Evolutionary conservation across 2,888 invertebrate genomes (phyloP).

Genomic region (Caenorhabditis sp.): DNA sequence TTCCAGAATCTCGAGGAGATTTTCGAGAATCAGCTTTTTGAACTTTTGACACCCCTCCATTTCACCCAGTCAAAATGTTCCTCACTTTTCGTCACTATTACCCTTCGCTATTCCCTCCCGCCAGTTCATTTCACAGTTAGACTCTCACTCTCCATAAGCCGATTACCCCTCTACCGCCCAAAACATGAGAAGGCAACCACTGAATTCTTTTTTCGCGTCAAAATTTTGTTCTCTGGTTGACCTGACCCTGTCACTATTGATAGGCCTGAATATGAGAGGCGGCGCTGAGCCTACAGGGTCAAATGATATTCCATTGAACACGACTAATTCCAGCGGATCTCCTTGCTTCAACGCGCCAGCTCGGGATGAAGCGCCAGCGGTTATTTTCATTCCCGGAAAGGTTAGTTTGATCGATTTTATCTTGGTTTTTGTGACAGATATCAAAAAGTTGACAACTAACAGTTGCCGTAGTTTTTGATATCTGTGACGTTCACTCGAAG

Average conservation of each 20-base stretch:
- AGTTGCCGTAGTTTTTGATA: too few relatives aligned
- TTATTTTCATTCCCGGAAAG: conserved; percentile 74
- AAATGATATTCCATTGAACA: conserved; percentile 14
- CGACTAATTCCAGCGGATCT: conserved; percentile 64
- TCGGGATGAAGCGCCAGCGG: conserved; percentile 68
- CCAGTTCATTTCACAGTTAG: background rate
- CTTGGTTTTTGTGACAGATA: too few relatives aligned
- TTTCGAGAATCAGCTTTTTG: too few relatives aligned
- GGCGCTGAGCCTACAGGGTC: background rate
- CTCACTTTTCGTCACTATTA: background rate
- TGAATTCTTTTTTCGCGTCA: background rate
- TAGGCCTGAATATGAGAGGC: background rate
- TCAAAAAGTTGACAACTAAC: background rate
- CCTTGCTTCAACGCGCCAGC: conserved; percentile 73
- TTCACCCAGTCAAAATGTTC: background rate
- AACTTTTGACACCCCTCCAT: too few relatives aligned
- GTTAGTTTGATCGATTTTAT: conserved; percentile 49
- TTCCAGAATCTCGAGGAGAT: too few relatives aligned
- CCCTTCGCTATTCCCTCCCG: background rate
- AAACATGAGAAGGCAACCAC: background rate
- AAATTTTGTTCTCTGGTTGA: conserved; percentile 23
- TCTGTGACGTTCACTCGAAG: too few relatives aligned
- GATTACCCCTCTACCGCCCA: conserved; percentile 2
- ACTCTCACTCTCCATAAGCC: background rate
- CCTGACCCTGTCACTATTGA: background rate